Evolutionary conservation across 2,797 vertebrate genomes (phyloP), one percentile per base, ranked within the genome.

Genomic region (Malurus splendens): DNA sequence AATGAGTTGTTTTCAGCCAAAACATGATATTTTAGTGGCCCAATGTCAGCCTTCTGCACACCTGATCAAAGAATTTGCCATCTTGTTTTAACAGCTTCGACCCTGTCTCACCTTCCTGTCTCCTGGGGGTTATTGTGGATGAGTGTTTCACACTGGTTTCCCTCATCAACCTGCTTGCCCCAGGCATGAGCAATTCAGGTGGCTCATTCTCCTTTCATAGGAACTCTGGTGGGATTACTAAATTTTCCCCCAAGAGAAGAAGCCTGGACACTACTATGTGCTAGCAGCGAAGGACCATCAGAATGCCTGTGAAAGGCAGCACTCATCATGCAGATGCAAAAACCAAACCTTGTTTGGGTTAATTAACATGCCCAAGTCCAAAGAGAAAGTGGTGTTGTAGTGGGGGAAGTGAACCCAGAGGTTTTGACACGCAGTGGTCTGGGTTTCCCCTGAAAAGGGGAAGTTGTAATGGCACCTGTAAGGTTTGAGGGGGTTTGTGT

Each of bases 381-480:
- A 60, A 74, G 82, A 50, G 3, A 15, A 79, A 64, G 54, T 90
- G 82, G 3, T 87, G n/a, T 71, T 93, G 17, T 70, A 89, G 89
- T 83, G 71, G 44, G 77, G 85, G 89, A 94, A 94, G 79, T 89
- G 89, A 94, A 86, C 90, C 52, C 60, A 41, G 52, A 87, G 73
- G 60, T 91, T 93, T 93, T 93, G 74, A 38, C 77, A 87, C 0
- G 50, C 92, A 92, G 82, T 2, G 64, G 85, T 89, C 92, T 91
- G 75, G 93, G 74, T 64, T 93, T 93, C 92, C 94, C 74, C 52
- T 81, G 52, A 93, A 94, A 95, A 92, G 67, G 56, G 64, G 94
- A 95, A 94, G 87, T 94, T 74, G 80, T 86, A 74, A 39, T 83
- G 87, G 23, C 92, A 94, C 92, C 94, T 94, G 92, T 84, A 57